A percentile compares a stretch with the other conserved stretches of the same genome.
phyloP scores from a whole-genome alignment of 2,113 vertebrate genomes.

The Cebus imitator region DNA sequence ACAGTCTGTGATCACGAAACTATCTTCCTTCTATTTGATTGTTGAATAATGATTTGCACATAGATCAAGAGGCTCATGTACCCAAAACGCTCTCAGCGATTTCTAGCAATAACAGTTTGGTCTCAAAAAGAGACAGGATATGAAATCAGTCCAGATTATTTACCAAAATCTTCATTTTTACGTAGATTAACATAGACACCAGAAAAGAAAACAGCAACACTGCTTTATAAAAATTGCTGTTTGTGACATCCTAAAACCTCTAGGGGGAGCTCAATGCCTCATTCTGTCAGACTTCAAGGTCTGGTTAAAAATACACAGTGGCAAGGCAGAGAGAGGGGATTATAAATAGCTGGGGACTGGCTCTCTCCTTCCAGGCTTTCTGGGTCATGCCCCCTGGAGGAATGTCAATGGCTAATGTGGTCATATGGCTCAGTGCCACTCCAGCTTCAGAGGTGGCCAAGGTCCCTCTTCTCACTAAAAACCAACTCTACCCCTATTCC shows the following conservation, averaged over 20 bases:
- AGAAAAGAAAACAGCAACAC: neutral
- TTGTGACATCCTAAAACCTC: neutral
- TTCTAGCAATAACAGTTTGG: neutral
- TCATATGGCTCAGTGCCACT: neutral
- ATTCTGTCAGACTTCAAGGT: neutral
- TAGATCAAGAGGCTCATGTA: too few relatives aligned
- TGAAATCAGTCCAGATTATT: neutral
- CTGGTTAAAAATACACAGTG: constrained; percentile 34
- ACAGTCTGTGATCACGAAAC: neutral
- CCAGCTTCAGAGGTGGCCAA: neutral
- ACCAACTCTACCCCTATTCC: neutral
- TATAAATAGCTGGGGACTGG: constrained; percentile 27
- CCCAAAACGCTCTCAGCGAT: neutral
- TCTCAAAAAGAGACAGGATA: neutral
- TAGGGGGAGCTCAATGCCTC: constrained; percentile 53
- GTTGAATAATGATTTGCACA: neutral
- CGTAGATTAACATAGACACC: neutral
- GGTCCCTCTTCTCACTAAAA: neutral
- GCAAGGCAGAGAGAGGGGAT: neutral
- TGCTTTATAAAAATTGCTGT: neutral
- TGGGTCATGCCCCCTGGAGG: neutral
- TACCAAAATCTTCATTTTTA: constrained; percentile 34
- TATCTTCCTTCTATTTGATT: neutral
- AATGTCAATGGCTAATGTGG: neutral
- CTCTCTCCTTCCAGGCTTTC: neutral